Evolutionary conservation across 2,113 vertebrate species (phyloP).

Genomic region (Amblyopsis rosae): DNA sequence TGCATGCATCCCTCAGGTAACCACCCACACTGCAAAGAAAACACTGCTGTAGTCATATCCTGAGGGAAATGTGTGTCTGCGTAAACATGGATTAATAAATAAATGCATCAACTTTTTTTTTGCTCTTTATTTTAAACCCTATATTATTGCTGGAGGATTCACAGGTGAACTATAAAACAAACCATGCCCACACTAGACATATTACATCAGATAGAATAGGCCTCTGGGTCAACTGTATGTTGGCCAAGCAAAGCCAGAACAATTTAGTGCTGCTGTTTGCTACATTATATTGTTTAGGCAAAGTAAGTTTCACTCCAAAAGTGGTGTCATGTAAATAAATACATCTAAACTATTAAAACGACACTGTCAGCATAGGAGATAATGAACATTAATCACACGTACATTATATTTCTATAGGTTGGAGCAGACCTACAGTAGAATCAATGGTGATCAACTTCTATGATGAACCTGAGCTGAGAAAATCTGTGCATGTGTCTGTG

Average conservation of each 20-base stretch:
- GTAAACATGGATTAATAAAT: slow-evolving; percentile 52
- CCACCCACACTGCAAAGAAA: slow-evolving; percentile 74
- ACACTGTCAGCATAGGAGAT: neutral
- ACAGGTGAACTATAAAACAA: slow-evolving; percentile 15
- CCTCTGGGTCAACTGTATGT: neutral
- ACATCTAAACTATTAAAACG: neutral
- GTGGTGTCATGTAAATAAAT: neutral
- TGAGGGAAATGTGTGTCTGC: slow-evolving; percentile 20
- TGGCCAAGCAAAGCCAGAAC: neutral
- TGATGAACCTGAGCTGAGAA: slow-evolving; percentile 35
- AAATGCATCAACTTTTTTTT: slow-evolving; percentile 25
- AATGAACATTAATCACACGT: slow-evolving; percentile 15
- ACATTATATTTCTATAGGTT: slow-evolving; percentile 19
- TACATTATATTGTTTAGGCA: neutral
- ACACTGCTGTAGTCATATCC: slow-evolving; percentile 21
- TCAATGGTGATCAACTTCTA: slow-evolving; percentile 56
- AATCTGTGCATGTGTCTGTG: slow-evolving; percentile 20
- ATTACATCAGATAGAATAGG: slow-evolving; percentile 9
- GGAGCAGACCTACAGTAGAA: slow-evolving; percentile 8
- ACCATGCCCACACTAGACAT: slow-evolving; percentile 14
- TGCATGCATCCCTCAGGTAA: slow-evolving; percentile 77
- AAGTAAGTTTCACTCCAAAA: neutral
- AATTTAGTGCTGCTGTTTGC: neutral
- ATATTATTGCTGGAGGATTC: slow-evolving; percentile 41
- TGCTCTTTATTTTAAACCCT: slow-evolving; percentile 25